Conservation (phyloP, 1,140 invertebrate species). For the Cylas formicarius region DNA sequence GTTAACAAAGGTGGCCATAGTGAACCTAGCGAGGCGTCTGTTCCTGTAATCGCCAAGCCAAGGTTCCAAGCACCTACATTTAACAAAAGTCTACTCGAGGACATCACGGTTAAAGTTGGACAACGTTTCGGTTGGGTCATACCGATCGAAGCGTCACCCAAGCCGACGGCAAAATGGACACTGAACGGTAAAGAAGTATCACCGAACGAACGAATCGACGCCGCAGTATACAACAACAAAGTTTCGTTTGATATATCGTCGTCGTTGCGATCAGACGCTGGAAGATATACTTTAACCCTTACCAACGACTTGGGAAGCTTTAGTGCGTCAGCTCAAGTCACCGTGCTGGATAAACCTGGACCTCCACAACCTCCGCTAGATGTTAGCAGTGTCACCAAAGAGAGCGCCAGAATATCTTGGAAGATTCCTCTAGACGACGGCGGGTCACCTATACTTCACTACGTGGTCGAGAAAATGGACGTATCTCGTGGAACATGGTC, state of each 20-base stretch:
- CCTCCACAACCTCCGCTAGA: conserved; percentile 81
- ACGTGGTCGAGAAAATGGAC: conserved; percentile 97
- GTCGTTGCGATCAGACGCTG: conserved; percentile 71
- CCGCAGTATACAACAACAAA: conserved; percentile 64
- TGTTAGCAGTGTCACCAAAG: conserved; percentile 79
- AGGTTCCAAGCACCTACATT: conserved; percentile 78
- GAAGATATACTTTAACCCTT: conserved; percentile 76
- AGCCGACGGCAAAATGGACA: conserved; percentile 81
- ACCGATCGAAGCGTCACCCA: conserved; percentile 78
- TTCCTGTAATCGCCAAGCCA: conserved; percentile 75
- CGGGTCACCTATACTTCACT: conserved; percentile 90
- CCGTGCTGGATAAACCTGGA: conserved; percentile 81
- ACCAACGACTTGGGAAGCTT: conserved; percentile 78
- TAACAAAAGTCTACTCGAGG: conserved; percentile 73
- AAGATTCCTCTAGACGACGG: conserved; percentile 80
- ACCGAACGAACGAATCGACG: conserved; percentile 60
- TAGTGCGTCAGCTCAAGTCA: conserved; percentile 77
- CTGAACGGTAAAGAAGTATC: conserved; percentile 71
- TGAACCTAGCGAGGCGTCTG: conserved; percentile 87
- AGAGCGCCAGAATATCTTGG: conserved; percentile 81
- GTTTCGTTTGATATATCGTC: conserved; percentile 82
- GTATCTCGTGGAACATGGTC: conserved; percentile 90
- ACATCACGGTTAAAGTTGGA: conserved; percentile 83
- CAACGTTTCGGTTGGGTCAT: conserved; percentile 83
- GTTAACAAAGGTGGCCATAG: conserved; percentile 93